Evolutionary conservation across 2,797 vertebrate genomes (phyloP).

Genomic region (Monodelphis domestica): DNA sequence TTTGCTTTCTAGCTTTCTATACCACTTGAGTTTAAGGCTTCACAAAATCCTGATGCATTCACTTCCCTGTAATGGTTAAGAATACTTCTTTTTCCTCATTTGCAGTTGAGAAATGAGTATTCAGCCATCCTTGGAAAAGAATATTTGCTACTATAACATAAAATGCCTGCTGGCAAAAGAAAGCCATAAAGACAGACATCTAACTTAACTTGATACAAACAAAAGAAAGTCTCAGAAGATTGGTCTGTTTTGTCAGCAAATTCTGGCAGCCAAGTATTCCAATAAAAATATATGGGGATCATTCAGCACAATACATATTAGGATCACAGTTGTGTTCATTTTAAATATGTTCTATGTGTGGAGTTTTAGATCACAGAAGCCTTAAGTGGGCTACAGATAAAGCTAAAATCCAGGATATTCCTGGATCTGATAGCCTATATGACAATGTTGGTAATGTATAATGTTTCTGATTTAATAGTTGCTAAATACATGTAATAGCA

Average conservation of each 20-base stretch:
- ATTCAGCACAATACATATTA: neutral
- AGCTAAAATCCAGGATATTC: neutral
- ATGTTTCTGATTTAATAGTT: constrained; percentile 1
- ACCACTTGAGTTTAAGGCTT: neutral
- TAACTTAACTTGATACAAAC: neutral
- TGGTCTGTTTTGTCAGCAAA: constrained; percentile 2
- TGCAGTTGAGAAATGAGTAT: constrained; percentile 1
- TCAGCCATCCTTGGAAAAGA: neutral
- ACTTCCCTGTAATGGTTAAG: neutral
- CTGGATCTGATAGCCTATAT: neutral
- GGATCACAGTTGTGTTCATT: neutral
- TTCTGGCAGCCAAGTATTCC: neutral
- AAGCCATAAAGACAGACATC: neutral
- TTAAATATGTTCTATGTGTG: neutral
- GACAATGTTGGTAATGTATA: neutral
- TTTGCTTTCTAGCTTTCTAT: neutral
- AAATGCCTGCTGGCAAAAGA: neutral
- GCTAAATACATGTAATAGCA: neutral
- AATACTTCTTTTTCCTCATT: neutral
- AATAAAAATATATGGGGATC: neutral
- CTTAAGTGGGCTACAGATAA: neutral
- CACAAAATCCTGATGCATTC: neutral
- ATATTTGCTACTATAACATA: neutral
- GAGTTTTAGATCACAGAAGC: neutral
- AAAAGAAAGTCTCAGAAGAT: neutral